These are phyloP conservation scores for Lypha dubia DNA, from an alignment of 2,888 invertebrate genomes.

Conservation along the genomic window DNA sequence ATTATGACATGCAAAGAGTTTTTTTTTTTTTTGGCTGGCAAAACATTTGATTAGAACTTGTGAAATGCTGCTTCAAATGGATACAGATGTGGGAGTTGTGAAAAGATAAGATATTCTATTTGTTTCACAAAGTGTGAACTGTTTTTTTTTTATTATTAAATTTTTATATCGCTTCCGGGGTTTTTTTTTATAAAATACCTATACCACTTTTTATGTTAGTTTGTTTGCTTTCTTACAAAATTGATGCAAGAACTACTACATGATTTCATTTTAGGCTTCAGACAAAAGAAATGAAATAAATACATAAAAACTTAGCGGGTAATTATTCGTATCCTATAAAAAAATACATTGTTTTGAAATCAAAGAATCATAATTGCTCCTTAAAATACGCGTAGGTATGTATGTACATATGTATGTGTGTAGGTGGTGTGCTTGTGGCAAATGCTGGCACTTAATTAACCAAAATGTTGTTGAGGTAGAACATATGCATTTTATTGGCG, in stretches of 20 bases:
- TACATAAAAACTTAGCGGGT: no score
- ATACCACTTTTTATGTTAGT: no score
- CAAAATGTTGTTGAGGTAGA: constrained; percentile 41
- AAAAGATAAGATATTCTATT: not conserved
- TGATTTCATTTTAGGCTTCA: no score
- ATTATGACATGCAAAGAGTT: constrained; percentile 56
- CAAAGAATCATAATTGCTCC: not conserved
- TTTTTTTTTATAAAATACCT: no score
- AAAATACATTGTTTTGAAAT: not conserved
- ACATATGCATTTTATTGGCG: constrained; percentile 3
- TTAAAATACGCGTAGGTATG: no score
- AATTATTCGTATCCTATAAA: not conserved
- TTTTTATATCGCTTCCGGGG: constrained; percentile 1
- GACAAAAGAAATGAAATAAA: no score
- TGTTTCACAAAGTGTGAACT: constrained; percentile 21
- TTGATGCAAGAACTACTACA: no score
- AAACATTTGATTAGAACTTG: not conserved
- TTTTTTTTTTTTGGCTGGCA: not conserved
- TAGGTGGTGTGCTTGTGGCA: not conserved
- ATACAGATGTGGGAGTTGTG: constrained; percentile 14
- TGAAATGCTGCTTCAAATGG: not conserved
- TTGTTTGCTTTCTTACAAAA: no score
- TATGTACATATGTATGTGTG: no score
- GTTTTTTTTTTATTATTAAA: constrained; percentile 9
- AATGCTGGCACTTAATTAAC: constrained; percentile 5